These are phyloP conservation scores for Peromyscus leucopus DNA, from an alignment of 2,113 vertebrate genomes.

Conservation along the genomic window DNA sequence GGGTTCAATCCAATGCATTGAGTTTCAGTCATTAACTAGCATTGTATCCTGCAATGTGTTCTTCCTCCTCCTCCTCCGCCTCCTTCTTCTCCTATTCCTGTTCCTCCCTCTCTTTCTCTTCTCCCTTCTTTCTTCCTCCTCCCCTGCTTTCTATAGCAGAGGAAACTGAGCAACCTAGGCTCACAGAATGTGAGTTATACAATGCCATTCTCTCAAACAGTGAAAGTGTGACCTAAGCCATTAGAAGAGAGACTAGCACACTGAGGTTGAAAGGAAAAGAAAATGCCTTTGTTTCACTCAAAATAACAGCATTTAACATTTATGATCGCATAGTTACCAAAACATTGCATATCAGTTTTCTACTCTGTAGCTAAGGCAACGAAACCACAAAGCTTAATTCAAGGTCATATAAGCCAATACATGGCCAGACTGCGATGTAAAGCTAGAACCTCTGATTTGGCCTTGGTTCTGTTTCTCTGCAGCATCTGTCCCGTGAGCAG, in stretches of 20 bases:
- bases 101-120: not conserved
- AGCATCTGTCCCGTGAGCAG: not conserved
- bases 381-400: conserved; percentile 1
- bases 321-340: not conserved
- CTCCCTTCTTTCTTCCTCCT: not conserved
- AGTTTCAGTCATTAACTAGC: not conserved
- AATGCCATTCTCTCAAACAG: not conserved
- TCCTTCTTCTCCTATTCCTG: fast-evolving
- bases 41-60: not conserved
- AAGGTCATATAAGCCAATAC: not conserved
- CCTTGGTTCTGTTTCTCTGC: not conserved
- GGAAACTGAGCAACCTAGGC: conserved; percentile 1
- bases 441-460: not conserved
- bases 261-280: not conserved
- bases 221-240: not conserved
- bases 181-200: conserved; percentile 5
- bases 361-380: not conserved
- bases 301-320: not conserved
- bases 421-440: conserved; percentile 12
- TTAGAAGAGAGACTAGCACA: not conserved
- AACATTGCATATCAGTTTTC: not conserved
- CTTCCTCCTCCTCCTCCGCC: not conserved
- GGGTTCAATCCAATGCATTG: not conserved
- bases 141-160: not conserved
- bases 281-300: not conserved